Percentiles rank a stretch among this genome's conserved stretches.
These are phyloP conservation scores for Gopherus flavomarginatus DNA, from an alignment of 2,113 vertebrate species.

Conservation along the genomic window DNA sequence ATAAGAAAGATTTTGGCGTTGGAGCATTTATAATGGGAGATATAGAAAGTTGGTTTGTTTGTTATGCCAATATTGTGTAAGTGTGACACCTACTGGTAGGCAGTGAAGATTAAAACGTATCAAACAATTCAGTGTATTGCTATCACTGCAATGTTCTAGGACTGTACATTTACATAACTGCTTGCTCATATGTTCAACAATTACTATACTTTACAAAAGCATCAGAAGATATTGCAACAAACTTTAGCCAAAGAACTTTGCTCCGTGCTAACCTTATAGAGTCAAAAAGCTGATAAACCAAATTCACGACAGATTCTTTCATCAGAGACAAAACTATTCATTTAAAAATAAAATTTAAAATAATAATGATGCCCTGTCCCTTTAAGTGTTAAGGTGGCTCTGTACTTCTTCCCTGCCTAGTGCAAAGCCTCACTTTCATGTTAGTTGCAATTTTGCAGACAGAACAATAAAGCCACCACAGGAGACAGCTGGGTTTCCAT, in stretches of 20 bases:
- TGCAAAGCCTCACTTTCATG: neutral
- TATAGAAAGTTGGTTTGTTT: neutral
- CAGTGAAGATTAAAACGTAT: neutral
- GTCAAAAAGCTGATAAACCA: neutral
- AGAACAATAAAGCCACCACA: neutral
- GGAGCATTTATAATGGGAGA: neutral
- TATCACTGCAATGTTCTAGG: neutral
- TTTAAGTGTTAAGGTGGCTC: neutral
- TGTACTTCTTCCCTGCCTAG: neutral
- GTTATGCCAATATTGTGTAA: neutral
- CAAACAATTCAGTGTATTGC: neutral
- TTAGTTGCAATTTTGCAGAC: neutral
- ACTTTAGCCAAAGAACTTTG: neutral
- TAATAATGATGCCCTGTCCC: neutral
- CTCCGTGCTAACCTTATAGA: fast-evolving
- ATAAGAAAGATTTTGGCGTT: neutral
- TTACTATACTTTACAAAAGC: neutral
- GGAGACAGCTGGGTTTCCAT: neutral
- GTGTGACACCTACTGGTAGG: slow-evolving; percentile 42
- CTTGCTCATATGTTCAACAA: neutral
- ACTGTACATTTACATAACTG: neutral
- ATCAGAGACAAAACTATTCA: neutral
- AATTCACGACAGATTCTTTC: neutral
- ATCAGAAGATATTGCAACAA: neutral
- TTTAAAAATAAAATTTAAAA: neutral